Percentiles rank a stretch among this genome's conserved stretches.
Conservation (phyloP, 2,797 vertebrate genomes). For the Amazona ochrocephala region DNA sequence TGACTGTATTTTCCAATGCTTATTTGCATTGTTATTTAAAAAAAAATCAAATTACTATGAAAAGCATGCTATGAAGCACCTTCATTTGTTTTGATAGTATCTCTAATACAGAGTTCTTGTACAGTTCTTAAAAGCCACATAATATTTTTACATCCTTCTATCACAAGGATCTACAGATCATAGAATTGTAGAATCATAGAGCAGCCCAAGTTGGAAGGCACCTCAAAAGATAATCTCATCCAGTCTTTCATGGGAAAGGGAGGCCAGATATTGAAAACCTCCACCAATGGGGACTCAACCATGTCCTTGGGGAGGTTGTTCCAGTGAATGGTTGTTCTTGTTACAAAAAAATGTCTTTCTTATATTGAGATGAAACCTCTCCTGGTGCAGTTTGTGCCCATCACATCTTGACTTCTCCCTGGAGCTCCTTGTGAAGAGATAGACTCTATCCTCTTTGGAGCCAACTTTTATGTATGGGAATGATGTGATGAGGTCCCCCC, state of each 20-base stretch:
- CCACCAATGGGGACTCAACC: rapidly evolving
- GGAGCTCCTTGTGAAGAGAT: not conserved
- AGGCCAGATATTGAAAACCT: not conserved
- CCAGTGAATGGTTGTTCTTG: not conserved
- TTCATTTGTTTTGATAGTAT: not conserved
- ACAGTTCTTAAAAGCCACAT: not conserved
- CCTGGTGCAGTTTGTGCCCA: rapidly evolving
- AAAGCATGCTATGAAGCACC: not conserved
- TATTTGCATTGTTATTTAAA: not conserved
- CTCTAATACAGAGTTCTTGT: not conserved
- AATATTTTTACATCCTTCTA: not conserved
- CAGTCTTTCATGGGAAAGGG: not conserved
- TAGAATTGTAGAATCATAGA: not conserved
- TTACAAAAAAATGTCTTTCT: not conserved
- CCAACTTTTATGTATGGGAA: not conserved
- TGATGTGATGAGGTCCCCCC: not conserved
- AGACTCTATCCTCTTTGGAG: not conserved
- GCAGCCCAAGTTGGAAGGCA: not conserved
- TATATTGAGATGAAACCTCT: not conserved
- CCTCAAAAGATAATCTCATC: rapidly evolving
- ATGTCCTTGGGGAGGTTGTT: not conserved
- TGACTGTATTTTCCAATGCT: not conserved
- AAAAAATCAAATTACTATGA: not conserved
- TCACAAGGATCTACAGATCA: not conserved
- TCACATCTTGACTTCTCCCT: not conserved